These are phyloP conservation scores for Pygoscelis adeliae DNA, from an alignment of 2,113 vertebrate species.

Conservation along the genomic window DNA sequence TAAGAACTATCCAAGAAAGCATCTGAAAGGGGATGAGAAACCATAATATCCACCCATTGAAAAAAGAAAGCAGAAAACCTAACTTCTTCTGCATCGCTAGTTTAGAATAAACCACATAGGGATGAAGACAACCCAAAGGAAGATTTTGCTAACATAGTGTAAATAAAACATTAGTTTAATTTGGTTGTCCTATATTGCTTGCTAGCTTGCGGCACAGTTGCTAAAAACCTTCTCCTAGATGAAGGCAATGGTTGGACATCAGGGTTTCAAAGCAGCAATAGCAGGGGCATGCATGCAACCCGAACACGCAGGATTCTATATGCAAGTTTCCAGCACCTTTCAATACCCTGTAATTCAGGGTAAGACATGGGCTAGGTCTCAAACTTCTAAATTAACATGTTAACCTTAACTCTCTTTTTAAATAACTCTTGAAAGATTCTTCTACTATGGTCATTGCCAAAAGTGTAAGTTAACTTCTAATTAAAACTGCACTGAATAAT, in stretches of 20 bases:
- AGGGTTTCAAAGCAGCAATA: not conserved
- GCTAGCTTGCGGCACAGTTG: not conserved
- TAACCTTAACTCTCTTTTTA: not conserved
- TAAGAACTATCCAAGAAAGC: not conserved
- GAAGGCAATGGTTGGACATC: not conserved
- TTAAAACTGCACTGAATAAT: not conserved
- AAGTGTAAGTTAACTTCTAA: not conserved
- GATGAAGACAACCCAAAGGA: not conserved
- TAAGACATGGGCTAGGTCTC: not conserved
- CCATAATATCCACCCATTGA: not conserved
- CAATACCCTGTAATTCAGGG: fast-evolving
- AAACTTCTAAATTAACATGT: not conserved
- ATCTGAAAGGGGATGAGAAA: not conserved
- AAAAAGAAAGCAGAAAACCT: not conserved
- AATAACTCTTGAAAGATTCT: not conserved
- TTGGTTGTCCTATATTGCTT: not conserved
- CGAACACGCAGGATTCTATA: not conserved
- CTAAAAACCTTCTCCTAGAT: not conserved
- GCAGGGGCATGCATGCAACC: not conserved
- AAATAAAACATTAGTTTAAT: not conserved
- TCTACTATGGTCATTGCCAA: not conserved
- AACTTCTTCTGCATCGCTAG: not conserved
- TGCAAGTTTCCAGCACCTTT: not conserved
- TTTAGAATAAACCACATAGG: not conserved
- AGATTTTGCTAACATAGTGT: not conserved